Base-by-base conservation (phyloP, 35 echinoderm and acorn worm genomes). In the Heliocidaris tuberculata region DNA sequence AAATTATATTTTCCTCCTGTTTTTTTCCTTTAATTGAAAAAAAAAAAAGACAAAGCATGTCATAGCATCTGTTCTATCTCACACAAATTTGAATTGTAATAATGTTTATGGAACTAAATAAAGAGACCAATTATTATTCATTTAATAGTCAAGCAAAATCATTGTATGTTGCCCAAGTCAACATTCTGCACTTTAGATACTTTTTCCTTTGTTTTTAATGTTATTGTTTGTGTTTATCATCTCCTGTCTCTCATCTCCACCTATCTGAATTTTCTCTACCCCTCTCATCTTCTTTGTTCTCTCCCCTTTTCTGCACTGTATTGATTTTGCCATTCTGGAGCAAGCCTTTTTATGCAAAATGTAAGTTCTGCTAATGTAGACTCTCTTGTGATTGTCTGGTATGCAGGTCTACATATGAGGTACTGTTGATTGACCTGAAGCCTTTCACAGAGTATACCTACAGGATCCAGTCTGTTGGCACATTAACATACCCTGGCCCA, bases 381-480 rank as follows among this genome's bases (percentile, higher is more conserved):
- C 21, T 78, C 27, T 78, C 65, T 24, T 4, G 1, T 78, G 65
- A 78, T 78, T 78, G 65, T 78, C 65, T 78, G 65, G 17, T 13
- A 47, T 89, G 27, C 91, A 93, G 91, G 91, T 93, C 91, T 48
- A 93, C 48, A 49, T 48, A 92, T 95, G 29, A 92, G 88, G 2
- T 92, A 13, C 32, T 95, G 31, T 21, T 95, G 29, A 65, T 9
- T 10, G 88, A 54, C 48, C 56, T 95, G 56, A n/a, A 70, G 86
- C 94, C 94, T 15, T 95, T 92, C n/a, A 95, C 94, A 16, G 60
- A 35, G 88, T 95, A 95, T 24, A 88, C 48, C 27, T 95, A 91
- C 61, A 50, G 90, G 27, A 90, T 95, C 49, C 90, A 88, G 21
- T 95, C 94, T 21, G 31, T 95, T 93, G 91, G 91, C 54, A 95